Evolutionary conservation across 2,113 vertebrate genomes (phyloP), one percentile per base, ranked within the genome.

Genomic region (Sorex fumeus): DNA sequence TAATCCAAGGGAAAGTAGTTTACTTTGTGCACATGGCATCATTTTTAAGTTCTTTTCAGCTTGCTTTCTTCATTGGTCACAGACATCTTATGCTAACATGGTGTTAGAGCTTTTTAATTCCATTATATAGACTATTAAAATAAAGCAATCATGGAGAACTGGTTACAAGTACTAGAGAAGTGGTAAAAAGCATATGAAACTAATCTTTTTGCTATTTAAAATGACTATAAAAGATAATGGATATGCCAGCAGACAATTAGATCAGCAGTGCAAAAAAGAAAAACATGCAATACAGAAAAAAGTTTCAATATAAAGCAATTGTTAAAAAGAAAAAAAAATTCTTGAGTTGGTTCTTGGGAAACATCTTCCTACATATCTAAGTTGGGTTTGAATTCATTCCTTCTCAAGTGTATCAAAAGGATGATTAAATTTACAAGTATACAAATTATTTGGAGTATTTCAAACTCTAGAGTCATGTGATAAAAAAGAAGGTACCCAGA

Each of bases 211-310:
- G 57, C 40, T 91, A 69, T 66, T 94, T 66, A 27, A 90, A 94
- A 47, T 77, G 67, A 93, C 88, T 91, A 74, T 94, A 94, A 95
- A 93, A 91, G 67, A 93, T 90, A 92, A 92, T 86, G 62, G 53
- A 36, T 89, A 84, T 93, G 40, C 70, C 90, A 91, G 62, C 77
- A 95, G 53, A 84, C 13, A 83, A 94, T 93, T 88, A 91, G 62
- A 90, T 78, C 66, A 92, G 15, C 62, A 94, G 53, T 77, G 27
- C 62, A 90, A 77, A 86, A 71, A 72, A 78, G 90, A 43, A 2
- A 67, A 90, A 96, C n/a, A 40, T 67, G 32, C 30, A 94, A 72
- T 45, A 71, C 19, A 72, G 30, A 16, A 87, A 85, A 74, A 21
- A 72, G 43, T 0, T 78, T 93, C 78, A 78, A 79, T 15, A 60